A percentile compares a stretch with the other conserved stretches of the same genome.
phyloP scores from a whole-genome alignment of 2,113 vertebrate genomes.

The Melanocharis versteri region DNA sequence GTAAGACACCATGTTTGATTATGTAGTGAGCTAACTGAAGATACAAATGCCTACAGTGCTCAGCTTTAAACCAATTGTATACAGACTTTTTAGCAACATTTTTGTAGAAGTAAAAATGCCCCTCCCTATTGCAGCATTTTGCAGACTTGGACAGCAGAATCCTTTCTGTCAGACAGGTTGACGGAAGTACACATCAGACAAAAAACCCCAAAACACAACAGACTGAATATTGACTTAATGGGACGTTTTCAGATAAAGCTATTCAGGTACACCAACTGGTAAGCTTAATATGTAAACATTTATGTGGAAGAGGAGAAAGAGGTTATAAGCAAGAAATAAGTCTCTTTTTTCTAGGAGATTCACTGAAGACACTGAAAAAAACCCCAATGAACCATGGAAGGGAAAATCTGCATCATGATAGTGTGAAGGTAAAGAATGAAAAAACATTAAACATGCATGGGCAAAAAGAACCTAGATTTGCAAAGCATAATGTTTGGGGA shows the following conservation, averaged over 20 bases:
- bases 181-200: neutral
- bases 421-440: neutral
- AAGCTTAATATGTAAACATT: neutral
- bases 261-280: neutral
- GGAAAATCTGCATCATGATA: neutral
- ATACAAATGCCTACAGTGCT: neutral
- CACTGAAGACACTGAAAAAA: neutral
- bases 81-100: neutral
- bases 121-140: neutral
- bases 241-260: neutral
- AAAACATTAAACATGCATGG: neutral
- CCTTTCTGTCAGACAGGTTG: neutral
- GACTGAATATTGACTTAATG: neutral
- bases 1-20: neutral
- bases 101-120: neutral
- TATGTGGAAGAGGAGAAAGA: neutral
- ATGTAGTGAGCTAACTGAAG: neutral
- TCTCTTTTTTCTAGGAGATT: neutral
- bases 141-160: neutral
- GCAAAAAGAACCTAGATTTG: neutral
- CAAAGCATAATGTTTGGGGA: neutral
- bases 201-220: neutral
- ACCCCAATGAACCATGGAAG: neutral
- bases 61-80: neutral
- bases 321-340: neutral